Conservation (phyloP, 2,888 invertebrate genomes). For the Hofmannophila pseudospretella region DNA sequence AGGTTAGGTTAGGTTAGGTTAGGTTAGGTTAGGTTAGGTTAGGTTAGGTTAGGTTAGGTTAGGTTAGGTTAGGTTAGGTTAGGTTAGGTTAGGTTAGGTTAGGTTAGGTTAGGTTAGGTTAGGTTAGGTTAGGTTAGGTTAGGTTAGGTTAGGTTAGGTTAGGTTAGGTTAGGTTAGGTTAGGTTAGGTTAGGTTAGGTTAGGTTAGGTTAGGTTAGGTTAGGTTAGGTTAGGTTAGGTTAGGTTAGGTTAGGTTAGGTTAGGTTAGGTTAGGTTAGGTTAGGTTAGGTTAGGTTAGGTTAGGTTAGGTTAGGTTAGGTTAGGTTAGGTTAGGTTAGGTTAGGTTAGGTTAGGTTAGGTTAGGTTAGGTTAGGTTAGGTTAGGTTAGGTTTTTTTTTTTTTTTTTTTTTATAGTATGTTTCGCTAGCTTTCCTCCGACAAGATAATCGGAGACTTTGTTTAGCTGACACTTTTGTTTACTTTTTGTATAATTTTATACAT, state of each 20-base stretch:
- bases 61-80: constrained; percentile 14
- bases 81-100: constrained; percentile 18
- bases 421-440: too few relatives aligned
- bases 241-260: constrained; percentile 8
- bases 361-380: constrained; percentile 5
- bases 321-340: constrained; percentile 13
- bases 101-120: constrained; percentile 20
- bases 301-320: constrained; percentile 13
- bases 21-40: constrained; percentile 16
- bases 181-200: constrained; percentile 12
- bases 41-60: constrained; percentile 14
- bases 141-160: constrained; percentile 15
- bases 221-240: constrained; percentile 13
- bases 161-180: constrained; percentile 16
- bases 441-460: too few relatives aligned
- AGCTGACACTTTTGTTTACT: too few relatives aligned
- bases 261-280: constrained; percentile 8
- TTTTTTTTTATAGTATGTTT: too few relatives aligned
- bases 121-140: constrained; percentile 19
- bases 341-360: constrained; percentile 9
- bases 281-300: constrained; percentile 8
- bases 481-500: too few relatives aligned
- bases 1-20: constrained; percentile 14
- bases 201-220: constrained; percentile 17
- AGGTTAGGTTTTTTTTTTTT: too few relatives aligned